Conservation (phyloP, 2,797 vertebrate species). For the Tokudaia muenninki region DNA sequence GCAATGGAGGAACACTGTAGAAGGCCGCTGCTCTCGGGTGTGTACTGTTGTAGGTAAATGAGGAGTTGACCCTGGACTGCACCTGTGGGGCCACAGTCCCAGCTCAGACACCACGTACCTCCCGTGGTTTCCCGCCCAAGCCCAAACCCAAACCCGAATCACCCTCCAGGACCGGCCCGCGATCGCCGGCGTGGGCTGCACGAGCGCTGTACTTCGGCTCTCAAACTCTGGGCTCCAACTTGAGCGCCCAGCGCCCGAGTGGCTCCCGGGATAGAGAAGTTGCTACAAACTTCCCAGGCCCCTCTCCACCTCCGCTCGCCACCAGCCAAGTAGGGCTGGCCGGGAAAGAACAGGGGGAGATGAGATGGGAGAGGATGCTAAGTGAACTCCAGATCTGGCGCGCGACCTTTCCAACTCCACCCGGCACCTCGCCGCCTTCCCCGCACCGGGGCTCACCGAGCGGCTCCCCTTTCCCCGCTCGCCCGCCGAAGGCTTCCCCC, state of each 20-base stretch:
- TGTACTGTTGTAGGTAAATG: background rate
- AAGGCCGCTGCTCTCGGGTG: constrained; percentile 16
- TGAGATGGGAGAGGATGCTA: constrained; percentile 38
- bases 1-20: background rate
- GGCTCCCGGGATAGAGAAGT: constrained; percentile 77
- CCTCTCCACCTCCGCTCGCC: constrained; percentile 13
- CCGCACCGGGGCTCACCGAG: background rate
- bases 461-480: background rate
- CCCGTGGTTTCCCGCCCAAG: background rate
- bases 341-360: background rate
- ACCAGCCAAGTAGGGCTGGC: background rate
- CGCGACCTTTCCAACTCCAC: background rate
- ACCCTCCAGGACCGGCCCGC: background rate
- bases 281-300: constrained; percentile 81
- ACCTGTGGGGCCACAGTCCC: constrained; percentile 6
- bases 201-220: background rate
- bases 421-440: constrained; percentile 12
- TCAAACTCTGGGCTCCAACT: constrained; percentile 73
- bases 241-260: constrained; percentile 59
- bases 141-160: background rate
- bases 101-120: background rate
- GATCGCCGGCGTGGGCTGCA: background rate
- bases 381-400: background rate
- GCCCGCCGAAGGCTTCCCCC: background rate
- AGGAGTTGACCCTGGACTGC: constrained; percentile 6